phyloP scores from a whole-genome alignment of 2,797 vertebrate species.

The Selene dorsalis region DNA sequence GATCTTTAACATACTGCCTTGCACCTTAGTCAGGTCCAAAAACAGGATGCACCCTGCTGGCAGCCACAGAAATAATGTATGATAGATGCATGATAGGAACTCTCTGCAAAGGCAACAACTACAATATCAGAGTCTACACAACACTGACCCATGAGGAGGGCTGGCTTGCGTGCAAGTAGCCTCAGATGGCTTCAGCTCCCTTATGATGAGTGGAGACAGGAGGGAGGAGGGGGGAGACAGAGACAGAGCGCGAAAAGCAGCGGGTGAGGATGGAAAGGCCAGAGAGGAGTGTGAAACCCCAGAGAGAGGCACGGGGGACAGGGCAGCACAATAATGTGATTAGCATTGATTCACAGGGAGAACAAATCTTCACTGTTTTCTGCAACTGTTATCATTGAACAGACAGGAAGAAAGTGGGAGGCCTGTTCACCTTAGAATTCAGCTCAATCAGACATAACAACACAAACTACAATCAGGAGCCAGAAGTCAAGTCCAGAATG shows the following conservation, averaged over 20 bases:
- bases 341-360: slow-evolving; percentile 76
- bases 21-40: not conserved
- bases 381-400: slow-evolving; percentile 62
- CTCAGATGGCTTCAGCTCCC: slow-evolving; percentile 66
- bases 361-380: slow-evolving; percentile 69
- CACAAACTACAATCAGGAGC: slow-evolving; percentile 14
- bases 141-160: slow-evolving; percentile 53
- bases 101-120: slow-evolving; percentile 26
- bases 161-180: slow-evolving; percentile 61
- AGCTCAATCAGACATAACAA: slow-evolving; percentile 46
- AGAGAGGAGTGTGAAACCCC: slow-evolving; percentile 69
- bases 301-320: slow-evolving; percentile 58
- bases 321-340: slow-evolving; percentile 70
- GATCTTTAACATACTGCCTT: not conserved
- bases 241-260: slow-evolving; percentile 51
- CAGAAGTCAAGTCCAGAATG: slow-evolving; percentile 40
- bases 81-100: slow-evolving; percentile 45
- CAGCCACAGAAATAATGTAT: slow-evolving; percentile 35
- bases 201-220: slow-evolving; percentile 67
- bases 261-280: slow-evolving; percentile 64
- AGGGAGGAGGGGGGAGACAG: slow-evolving; percentile 41
- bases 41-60: not conserved
- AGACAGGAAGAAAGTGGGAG: slow-evolving; percentile 69
- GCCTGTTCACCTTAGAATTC: slow-evolving; percentile 68
- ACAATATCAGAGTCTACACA: slow-evolving; percentile 34